Evolutionary conservation across 2,888 invertebrate species (phyloP).

Genomic region (Drosophila kuntzei): DNA sequence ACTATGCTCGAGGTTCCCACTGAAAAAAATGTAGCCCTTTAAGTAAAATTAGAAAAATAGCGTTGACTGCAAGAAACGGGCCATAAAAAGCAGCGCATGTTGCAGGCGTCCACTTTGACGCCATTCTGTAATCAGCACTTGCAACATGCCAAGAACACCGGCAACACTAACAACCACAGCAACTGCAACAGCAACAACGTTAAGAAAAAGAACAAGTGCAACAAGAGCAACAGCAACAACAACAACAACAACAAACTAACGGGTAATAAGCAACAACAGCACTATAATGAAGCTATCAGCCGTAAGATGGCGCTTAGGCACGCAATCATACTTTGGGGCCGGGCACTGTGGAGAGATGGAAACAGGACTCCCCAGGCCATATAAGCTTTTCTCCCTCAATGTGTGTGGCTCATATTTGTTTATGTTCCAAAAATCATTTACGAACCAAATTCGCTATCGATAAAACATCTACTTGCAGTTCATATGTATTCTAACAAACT

Average conservation of each 20-base stretch:
- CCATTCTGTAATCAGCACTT: slow-evolving; percentile 70
- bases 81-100: slow-evolving; percentile 60
- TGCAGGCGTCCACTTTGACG: slow-evolving; percentile 63
- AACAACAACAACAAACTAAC: slow-evolving; percentile 48
- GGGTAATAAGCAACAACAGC: slow-evolving; percentile 72
- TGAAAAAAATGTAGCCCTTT: slow-evolving; percentile 52
- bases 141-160: slow-evolving; percentile 57
- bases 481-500: background rate
- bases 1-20: slow-evolving; percentile 25
- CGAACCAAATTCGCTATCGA: background rate
- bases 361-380: slow-evolving; percentile 24
- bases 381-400: background rate
- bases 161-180: slow-evolving; percentile 24
- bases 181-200: slow-evolving; percentile 15
- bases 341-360: slow-evolving; percentile 15
- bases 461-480: background rate
- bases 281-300: slow-evolving; percentile 78
- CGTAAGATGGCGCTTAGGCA: slow-evolving; percentile 79
- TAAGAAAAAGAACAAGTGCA: slow-evolving; percentile 27
- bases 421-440: slow-evolving; percentile 20
- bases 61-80: slow-evolving; percentile 47
- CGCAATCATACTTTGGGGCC: slow-evolving; percentile 76
- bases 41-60: slow-evolving; percentile 73
- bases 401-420: background rate
- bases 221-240: slow-evolving; percentile 9